These are phyloP conservation scores for Bujurquina vittata DNA, from an alignment of 2,113 vertebrate genomes.

Conservation along the genomic window DNA sequence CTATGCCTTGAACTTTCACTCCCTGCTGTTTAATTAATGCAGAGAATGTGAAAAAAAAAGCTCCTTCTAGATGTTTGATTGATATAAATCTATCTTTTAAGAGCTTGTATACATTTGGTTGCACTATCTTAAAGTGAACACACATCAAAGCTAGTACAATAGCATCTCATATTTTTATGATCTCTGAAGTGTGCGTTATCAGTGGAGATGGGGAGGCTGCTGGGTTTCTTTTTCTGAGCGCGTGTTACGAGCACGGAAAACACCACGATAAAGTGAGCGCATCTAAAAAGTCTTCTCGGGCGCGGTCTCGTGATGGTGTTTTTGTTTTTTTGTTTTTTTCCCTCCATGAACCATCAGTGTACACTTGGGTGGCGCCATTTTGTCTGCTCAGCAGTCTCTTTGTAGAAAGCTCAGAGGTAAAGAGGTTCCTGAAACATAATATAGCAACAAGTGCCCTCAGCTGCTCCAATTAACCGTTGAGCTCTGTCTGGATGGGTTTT, in stretches of 20 bases:
- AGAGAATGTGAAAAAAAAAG: constrained; percentile 59
- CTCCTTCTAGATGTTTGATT: constrained; percentile 65
- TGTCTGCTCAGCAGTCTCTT: constrained; percentile 23
- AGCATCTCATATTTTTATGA: constrained; percentile 43
- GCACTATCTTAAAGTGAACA: constrained; percentile 4
- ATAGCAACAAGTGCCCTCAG: constrained; percentile 48
- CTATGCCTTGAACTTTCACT: constrained; percentile 79
- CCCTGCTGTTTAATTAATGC: constrained; percentile 85
- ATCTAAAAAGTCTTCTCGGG: neutral
- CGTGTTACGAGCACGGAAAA: neutral
- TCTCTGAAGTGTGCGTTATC: constrained; percentile 29
- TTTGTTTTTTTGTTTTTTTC: constrained; percentile 16
- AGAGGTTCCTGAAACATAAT: constrained; percentile 23
- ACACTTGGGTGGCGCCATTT: constrained; percentile 28
- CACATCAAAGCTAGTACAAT: constrained; percentile 39
- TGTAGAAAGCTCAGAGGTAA: constrained; percentile 7
- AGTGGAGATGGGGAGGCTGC: constrained; percentile 11
- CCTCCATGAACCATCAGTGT: neutral
- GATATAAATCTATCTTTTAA: constrained; percentile 18
- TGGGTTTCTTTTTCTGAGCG: constrained; percentile 23
- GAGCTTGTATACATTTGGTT: constrained; percentile 1
- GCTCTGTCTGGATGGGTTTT: constrained; percentile 17
- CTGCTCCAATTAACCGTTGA: constrained; percentile 19
- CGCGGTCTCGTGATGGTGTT: neutral
- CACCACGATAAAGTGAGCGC: constrained; percentile 5